A percentile compares a stretch with the other conserved stretches of the same genome.
These are phyloP conservation scores for Bovichtus diacanthus DNA, from an alignment of 2,797 vertebrate genomes.

Conservation along the genomic window DNA sequence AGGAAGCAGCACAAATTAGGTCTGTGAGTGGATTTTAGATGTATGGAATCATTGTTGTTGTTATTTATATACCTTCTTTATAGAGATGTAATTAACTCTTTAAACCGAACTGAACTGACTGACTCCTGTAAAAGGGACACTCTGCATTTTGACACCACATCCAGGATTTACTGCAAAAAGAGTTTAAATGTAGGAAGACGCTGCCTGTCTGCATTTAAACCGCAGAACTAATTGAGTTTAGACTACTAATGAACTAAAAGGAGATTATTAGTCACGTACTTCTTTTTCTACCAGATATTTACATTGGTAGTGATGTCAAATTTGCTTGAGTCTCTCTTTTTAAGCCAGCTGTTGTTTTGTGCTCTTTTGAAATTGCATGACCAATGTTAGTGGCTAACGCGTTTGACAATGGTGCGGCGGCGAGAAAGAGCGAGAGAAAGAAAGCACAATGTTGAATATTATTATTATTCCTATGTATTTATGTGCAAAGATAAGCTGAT, in stretches of 20 bases:
- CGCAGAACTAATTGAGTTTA: not conserved
- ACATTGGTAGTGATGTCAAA: conserved; percentile 59
- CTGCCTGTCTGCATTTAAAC: conserved; percentile 10
- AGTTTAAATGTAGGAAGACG: conserved; percentile 16
- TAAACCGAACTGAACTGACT: conserved; percentile 57
- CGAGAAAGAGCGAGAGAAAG: conserved; percentile 59
- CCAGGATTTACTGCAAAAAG: conserved; percentile 7
- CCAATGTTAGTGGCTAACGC: conserved; percentile 68
- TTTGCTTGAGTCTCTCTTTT: conserved; percentile 61
- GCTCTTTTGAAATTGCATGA: conserved; percentile 79
- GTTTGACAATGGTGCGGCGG: conserved; percentile 69
- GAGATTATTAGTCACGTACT: not conserved
- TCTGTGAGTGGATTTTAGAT: conserved; percentile 67
- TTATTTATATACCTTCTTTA: conserved; percentile 80
- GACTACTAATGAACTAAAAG: conserved; percentile 15
- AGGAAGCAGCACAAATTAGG: conserved; percentile 53
- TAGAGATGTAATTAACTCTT: conserved; percentile 79
- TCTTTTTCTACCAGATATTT: conserved; percentile 8
- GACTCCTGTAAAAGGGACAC: conserved; percentile 62
- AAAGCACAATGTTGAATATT: conserved; percentile 83
- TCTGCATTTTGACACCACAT: conserved; percentile 61
- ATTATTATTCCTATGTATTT: conserved; percentile 84
- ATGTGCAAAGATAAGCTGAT: conserved; percentile 87
- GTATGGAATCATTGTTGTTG: conserved; percentile 74
- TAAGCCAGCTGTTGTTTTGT: conserved; percentile 68